phyloP scores from a whole-genome alignment of 2,888 invertebrate species.

The Chrysolina oricalcia region DNA sequence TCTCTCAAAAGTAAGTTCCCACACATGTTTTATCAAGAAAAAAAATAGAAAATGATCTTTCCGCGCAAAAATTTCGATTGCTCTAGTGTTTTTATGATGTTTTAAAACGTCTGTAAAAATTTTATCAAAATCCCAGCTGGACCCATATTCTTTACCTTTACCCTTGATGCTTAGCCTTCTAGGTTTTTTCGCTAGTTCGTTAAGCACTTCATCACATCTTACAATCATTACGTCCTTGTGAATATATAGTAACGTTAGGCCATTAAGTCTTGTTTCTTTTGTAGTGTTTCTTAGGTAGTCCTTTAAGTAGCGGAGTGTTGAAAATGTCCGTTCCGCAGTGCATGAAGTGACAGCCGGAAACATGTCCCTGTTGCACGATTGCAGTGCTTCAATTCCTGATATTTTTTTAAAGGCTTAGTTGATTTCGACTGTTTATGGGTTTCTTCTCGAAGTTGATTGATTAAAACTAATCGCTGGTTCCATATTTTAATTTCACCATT shows the following conservation, averaged over 20 bases:
- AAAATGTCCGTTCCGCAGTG: no score
- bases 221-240: neutral
- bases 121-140: no score
- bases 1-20: no score
- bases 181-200: neutral
- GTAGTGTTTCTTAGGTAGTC: no score
- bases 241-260: neutral
- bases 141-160: no score
- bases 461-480: neutral
- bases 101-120: no score
- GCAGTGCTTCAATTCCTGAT: constrained; percentile 9
- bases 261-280: no score
- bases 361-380: constrained; percentile 2
- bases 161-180: neutral
- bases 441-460: constrained; percentile 7
- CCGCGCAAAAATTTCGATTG: no score
- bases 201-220: neutral
- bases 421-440: constrained; percentile 3
- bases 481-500: constrained; percentile 5
- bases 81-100: no score
- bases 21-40: no score
- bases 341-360: constrained; percentile 12
- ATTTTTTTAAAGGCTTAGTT: constrained; percentile 7
- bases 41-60: no score
- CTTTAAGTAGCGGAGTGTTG: no score